Evolutionary conservation across 2,797 vertebrate species (phyloP), one percentile per base, ranked within the genome.

Genomic region (Scleropages formosus): DNA sequence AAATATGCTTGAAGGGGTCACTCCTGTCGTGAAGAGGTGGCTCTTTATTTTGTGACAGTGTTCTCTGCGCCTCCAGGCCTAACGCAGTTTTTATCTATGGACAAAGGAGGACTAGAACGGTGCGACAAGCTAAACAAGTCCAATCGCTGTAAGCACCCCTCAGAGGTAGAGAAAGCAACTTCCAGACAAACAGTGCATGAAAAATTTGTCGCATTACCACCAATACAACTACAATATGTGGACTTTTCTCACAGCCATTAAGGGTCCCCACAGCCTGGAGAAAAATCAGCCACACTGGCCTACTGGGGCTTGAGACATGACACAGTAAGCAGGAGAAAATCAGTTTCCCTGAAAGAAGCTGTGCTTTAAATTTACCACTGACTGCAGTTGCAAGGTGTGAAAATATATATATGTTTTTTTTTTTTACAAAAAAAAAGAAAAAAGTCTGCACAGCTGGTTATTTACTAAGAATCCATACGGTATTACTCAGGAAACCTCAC

Each of bases 331-430:
- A 22, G 22, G 12, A 53, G 4, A 24, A 13, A 51, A 51, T 20
- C 8, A 24, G 24, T 49, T 61, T 1, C 24, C 31, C 7, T 70
- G 47, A 27, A 27, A 70, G 53, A 26, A 22, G 15, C 7, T 24
- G 49, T 13, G 0, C 68, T 70, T 70, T 31, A 70, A 53, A 56
- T 70, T 70, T 56, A 70, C 68, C 26, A 16, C 47, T 53, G 68
- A 70, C 68, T 15, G 31, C 31, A 24, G 20, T 53, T 68, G 22
- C 15, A 56, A 56, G 20, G 18, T 18, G 11, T 12, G 12, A 56
- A 15, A 46, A 24, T 51, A 70, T 31, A 31, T 39, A 39, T 13
- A 49, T n/a, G n/a, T n/a, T n/a, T n/a, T n/a, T n/a, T n/a, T n/a
- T n/a, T n/a, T n/a, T n/a, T n/a, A 10, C 46, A 70, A 70, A 47